Base-by-base conservation (phyloP, 2,888 invertebrate species). In the Asteroscopus sphinx region DNA sequence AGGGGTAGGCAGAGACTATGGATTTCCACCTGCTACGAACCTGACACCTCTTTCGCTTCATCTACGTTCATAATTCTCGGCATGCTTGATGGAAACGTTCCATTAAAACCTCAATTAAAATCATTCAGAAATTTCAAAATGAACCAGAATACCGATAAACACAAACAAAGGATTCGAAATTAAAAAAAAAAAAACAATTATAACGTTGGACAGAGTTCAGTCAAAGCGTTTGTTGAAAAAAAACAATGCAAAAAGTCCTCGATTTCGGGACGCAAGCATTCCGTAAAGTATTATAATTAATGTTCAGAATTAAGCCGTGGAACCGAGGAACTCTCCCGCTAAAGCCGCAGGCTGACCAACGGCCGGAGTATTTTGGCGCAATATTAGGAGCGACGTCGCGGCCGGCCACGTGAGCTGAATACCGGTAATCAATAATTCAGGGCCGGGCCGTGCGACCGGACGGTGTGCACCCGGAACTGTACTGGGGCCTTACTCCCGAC, bases 401-500 rank as follows among this genome's bases (percentile, higher is more conserved):
- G 30, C 12, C 26, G 16, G 13, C 58, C 56, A 42, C 74, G 69
- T 59, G 63, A 56, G 47, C 47, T 36, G 61, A 59, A 68, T 65
- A 36, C 44, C 11, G n/a, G 52, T 46, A 57, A 71, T 77, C 76
- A 76, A 77, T 78, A 68, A 69, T 69, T 66, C 61, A 75, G 59
- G 54, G 30, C 39, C 42, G 25, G 33, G 55, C 32, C 41, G 32
- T 41, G 45, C 45, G 13, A 45, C 59, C 47, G 42, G 53, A 33
- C 49, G 33, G 40, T 16, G 39, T 55, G 40, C 56, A 61, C 62
- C 32, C 41, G 11, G 33, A 25, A 3, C 46, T 15, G 44, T 33
- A 45, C n/a, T n/a, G n/a, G n/a, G n/a, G n/a, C n/a, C n/a, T n/a
- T n/a, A n/a, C n/a, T n/a, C n/a, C n/a, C n/a, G n/a, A n/a, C n/a